Percentiles rank a stretch among this genome's conserved stretches.
These are phyloP conservation scores for Phalanger gymnotis DNA, from an alignment of 2,797 vertebrate genomes.

Conservation along the genomic window DNA sequence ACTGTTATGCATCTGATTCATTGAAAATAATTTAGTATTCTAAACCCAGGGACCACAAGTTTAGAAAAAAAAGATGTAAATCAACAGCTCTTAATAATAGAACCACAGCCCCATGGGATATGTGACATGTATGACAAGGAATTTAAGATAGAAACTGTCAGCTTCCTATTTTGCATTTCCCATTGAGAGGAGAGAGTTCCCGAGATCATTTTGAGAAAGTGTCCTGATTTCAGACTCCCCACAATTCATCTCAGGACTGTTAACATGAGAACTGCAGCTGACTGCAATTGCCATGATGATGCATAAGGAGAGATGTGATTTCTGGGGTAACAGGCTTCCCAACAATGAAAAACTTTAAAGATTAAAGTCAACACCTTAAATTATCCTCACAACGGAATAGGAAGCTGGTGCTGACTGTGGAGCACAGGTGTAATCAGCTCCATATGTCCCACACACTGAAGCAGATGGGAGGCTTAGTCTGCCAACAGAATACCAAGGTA, in stretches of 20 bases:
- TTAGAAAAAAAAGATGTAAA: constrained; percentile 62
- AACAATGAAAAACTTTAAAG: constrained; percentile 74
- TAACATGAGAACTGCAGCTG: constrained; percentile 46
- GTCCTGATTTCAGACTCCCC: constrained; percentile 45
- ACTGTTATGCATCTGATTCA: constrained; percentile 62
- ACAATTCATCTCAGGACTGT: constrained; percentile 44
- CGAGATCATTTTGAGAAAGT: constrained; percentile 61
- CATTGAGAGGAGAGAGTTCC: constrained; percentile 33
- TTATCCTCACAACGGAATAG: constrained; percentile 55
- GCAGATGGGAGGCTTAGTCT: constrained; percentile 28
- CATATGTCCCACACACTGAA: constrained; percentile 58
- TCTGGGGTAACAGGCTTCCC: constrained; percentile 57
- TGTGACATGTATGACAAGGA: constrained; percentile 16
- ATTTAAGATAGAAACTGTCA: constrained; percentile 32
- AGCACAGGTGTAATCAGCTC: constrained; percentile 66
- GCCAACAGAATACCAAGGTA: constrained; percentile 48
- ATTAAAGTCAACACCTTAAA: constrained; percentile 76
- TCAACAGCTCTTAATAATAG: constrained; percentile 38
- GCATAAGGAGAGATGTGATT: constrained; percentile 68
- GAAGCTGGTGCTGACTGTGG: constrained; percentile 57
- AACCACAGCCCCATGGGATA: constrained; percentile 25
- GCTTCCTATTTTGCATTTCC: constrained; percentile 50
- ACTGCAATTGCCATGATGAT: constrained; percentile 70
- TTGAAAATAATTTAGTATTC: constrained; percentile 62
- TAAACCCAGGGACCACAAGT: constrained; percentile 53